A percentile compares a stretch with the other conserved stretches of the same genome.
Conservation (phyloP, 2,797 vertebrate genomes). For the Danio kyathit region DNA sequence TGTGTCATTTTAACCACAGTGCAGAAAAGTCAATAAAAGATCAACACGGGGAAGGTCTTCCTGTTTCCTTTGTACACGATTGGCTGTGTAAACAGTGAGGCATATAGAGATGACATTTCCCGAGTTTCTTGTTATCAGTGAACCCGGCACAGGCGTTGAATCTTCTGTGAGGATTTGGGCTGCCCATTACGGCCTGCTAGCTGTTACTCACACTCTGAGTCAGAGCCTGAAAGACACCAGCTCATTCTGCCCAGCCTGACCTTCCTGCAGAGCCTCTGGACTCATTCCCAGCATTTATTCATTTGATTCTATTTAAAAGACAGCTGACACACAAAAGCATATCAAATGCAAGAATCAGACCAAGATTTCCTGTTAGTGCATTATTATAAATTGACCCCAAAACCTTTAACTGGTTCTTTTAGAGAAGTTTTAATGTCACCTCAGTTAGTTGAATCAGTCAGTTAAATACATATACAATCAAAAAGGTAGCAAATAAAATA, state of each 20-base stretch:
- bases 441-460: too few relatives aligned
- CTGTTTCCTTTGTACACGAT: constrained; percentile 35
- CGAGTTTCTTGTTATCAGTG: constrained; percentile 36
- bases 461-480: too few relatives aligned
- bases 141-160: constrained; percentile 14
- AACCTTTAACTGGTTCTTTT: too few relatives aligned
- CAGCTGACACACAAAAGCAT: neutral
- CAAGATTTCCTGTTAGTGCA: neutral
- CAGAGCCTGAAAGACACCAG: constrained; percentile 34
- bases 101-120: constrained; percentile 46
- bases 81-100: constrained; percentile 44
- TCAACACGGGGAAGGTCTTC: constrained; percentile 11
- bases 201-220: constrained; percentile 45
- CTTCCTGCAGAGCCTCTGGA: constrained; percentile 11
- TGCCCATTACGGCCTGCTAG: constrained; percentile 33
- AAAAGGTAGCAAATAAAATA: too few relatives aligned
- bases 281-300: neutral
- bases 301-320: constrained; percentile 18
- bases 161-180: constrained; percentile 32
- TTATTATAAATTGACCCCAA: neutral
- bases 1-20: constrained; percentile 35
- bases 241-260: constrained; percentile 9
- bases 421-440: too few relatives aligned
- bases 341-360: neutral
- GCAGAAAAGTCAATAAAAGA: constrained; percentile 26